Evolutionary conservation across 2,888 invertebrate species (phyloP), one percentile per base, ranked within the genome.

Genomic region (Heliconius ismenius): DNA sequence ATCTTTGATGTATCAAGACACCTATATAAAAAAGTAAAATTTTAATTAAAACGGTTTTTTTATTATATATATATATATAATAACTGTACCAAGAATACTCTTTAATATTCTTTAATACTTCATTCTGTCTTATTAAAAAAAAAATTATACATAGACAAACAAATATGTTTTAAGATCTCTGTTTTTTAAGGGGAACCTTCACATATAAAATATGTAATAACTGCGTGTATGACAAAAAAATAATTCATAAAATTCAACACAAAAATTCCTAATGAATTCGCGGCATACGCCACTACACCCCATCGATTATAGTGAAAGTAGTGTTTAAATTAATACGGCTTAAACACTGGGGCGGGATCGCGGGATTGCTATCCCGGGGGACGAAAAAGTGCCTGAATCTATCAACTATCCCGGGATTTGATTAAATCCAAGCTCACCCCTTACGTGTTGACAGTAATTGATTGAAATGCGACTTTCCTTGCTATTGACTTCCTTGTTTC

Each of bases 381-480:
- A 86, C 85, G 87, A 88, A 90, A 89, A 90, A 90, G 88, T 89
- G 88, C 87, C 90, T 87, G 86, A 90, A 91, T 89, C 90, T 88
- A 91, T 91, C 91, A 89, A 89, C 87, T 88, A 87, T 86, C 83
- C 85, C 85, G 90, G 89, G 90, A 91, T 90, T 92, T 92, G 90
- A 93, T 93, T 92, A 91, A 93, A 92, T 89, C 88, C 87, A 80
- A 80, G 77, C 87, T 89, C 90, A 88, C 92, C 92, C 92, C 88
- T 89, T 89, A 86, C 89, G 89, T 91, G 92, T 90, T 91, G 93
- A 90, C 91, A 90, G 90, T 89, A 91, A 92, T 92, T 91, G 93
- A 93, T 93, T 92, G 92, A 92, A 90, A 91, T 83, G 83, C 82
- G 82, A 84, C 82, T 84, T 85, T 85, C 83, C 83, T 85, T 83